phyloP scores from a whole-genome alignment of 2,888 invertebrate species.

The Opisthograptis luteolata region DNA sequence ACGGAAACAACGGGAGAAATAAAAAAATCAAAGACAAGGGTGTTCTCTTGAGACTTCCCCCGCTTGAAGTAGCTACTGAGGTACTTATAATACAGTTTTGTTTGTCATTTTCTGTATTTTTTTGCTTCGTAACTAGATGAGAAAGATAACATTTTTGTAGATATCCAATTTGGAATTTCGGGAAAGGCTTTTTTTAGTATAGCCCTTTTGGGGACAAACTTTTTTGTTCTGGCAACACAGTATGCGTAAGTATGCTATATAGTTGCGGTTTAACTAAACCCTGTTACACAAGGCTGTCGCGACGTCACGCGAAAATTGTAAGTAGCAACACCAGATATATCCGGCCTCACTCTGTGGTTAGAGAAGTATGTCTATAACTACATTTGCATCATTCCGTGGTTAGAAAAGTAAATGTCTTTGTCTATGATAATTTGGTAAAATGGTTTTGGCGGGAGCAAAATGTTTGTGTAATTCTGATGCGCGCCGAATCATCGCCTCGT shows the following conservation, averaged over 20 bases:
- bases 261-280: too few species aligned
- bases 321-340: too few species aligned
- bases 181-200: neutral
- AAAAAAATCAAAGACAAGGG: constrained; percentile 35
- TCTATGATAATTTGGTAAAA: too few species aligned
- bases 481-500: too few species aligned
- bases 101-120: constrained; percentile 32
- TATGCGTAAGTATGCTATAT: neutral
- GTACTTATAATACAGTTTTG: constrained; percentile 32
- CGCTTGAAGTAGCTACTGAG: constrained; percentile 17
- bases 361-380: too few species aligned
- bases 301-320: too few species aligned
- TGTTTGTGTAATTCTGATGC: too few species aligned
- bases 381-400: too few species aligned
- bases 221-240: neutral
- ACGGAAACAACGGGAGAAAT: constrained; percentile 28
- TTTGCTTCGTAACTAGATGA: constrained; percentile 23
- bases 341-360: too few species aligned
- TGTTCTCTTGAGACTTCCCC: constrained; percentile 28
- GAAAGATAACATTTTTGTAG: constrained; percentile 8
- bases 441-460: too few species aligned
- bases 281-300: too few species aligned
- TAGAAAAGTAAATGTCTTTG: too few species aligned
- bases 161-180: constrained; percentile 10
- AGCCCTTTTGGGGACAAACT: neutral